A percentile compares a stretch with the other conserved stretches of the same genome.
phyloP scores from a whole-genome alignment of 2,113 vertebrate species.

The Turdus rufiventris region DNA sequence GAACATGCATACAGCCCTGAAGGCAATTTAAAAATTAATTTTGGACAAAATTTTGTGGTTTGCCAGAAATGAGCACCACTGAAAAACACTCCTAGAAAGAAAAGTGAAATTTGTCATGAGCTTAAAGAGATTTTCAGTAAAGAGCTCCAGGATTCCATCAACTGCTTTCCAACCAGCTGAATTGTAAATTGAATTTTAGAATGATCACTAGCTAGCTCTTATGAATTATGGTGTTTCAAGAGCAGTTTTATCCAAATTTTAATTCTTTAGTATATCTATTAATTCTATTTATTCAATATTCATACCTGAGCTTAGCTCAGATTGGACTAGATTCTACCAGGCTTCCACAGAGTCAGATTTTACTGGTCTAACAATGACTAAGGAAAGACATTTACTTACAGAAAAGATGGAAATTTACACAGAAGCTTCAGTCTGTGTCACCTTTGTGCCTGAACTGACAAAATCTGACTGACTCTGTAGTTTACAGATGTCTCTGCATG shows the following conservation, averaged over 20 bases:
- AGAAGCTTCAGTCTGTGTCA: background rate
- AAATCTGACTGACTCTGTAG: background rate
- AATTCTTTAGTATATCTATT: background rate
- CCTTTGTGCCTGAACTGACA: background rate
- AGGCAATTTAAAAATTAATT: background rate
- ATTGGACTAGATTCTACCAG: background rate
- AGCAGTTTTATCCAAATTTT: background rate
- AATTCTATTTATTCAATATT: background rate
- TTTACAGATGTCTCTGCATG: background rate
- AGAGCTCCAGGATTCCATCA: background rate
- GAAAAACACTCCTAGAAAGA: background rate
- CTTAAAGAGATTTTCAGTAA: background rate
- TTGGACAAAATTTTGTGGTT: background rate
- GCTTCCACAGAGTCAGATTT: background rate
- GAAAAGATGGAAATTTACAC: background rate
- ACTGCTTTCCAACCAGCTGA: background rate
- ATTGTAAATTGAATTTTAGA: background rate
- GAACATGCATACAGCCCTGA: background rate
- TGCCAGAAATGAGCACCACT: background rate
- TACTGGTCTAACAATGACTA: background rate
- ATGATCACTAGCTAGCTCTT: background rate
- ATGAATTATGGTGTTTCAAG: background rate
- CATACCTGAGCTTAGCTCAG: background rate
- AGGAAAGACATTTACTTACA: background rate
- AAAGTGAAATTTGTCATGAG: background rate